Base-by-base conservation (phyloP, 2,888 invertebrate species). In the Drosophila demipolita region DNA sequence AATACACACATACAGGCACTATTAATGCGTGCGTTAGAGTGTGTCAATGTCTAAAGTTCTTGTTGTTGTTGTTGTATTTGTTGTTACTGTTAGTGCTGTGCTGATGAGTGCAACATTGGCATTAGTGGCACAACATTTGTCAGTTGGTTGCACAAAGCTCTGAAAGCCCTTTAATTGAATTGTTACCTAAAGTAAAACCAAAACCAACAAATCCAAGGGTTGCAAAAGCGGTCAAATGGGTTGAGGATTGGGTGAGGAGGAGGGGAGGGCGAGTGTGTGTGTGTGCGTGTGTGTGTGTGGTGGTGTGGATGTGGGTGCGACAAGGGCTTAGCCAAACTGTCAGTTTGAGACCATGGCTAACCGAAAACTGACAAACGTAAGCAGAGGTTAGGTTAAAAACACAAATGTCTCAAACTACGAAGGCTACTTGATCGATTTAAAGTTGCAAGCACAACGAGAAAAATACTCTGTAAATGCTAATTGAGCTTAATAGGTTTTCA, bases 71-170 rank as follows among this genome's bases (percentile, higher is more conserved):
- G 29, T 23, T 53, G 53, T 12, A 23, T 17, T 42, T 36, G 42
- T n/a, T 45, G 42, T 38, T 38, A 48, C 17, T 59, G 53, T 20
- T 61, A 32, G 53, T 68, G 33, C 36, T 72, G 64, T 55, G 45
- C 72, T 70, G 73, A 42, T 64, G 63, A 49, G 73, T 69, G 69
- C 73, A 69, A 69, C 63, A 62, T 69, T 72, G 62, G 72, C 73
- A 69, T 62, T 73, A 42, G 54, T 71, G 60, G 49, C 45, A 61
- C 64, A 73, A 73, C 73, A 73, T 71, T 73, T 73, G 74, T 71
- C 71, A 70, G 70, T 55, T 70, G 73, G 64, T 33, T 70, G 48
- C 42, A 42, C 54, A 70, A 64, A 63, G 54, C 73, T 63, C n/a
- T 55, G 42, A 70, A 45, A 70, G 70, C 29, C 54, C 38, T 50